phyloP scores from a whole-genome alignment of 2,113 vertebrate genomes.

The Catagonus wagneri region DNA sequence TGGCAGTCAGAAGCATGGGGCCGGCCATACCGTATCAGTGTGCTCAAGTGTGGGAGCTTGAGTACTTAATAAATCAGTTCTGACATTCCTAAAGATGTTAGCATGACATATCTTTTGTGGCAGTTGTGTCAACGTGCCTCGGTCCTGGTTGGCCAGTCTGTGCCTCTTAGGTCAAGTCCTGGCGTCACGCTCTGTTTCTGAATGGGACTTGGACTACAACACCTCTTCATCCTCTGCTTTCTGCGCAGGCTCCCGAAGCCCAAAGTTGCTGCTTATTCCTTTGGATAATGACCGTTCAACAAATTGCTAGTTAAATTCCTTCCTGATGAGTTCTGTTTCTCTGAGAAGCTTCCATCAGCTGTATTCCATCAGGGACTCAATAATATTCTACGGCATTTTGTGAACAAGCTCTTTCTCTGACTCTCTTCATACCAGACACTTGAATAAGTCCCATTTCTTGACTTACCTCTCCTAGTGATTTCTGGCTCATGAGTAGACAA shows the following conservation, averaged over 20 bases:
- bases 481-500: background rate
- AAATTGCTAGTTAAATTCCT: background rate
- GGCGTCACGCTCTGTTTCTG: background rate
- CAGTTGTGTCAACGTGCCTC: background rate
- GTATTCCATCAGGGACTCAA: background rate
- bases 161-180: background rate
- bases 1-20: background rate
- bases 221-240: constrained; percentile 6
- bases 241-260: background rate
- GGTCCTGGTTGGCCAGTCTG: background rate
- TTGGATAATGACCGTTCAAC: background rate
- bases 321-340: background rate
- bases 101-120: background rate
- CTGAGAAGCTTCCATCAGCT: constrained; percentile 10
- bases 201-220: background rate
- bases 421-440: background rate
- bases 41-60: background rate
- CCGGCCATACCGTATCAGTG: background rate
- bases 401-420: background rate
- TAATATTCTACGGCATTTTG: background rate
- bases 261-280: background rate
- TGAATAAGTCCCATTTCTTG: background rate
- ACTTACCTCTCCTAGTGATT: constrained; percentile 6
- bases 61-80: background rate
- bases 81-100: background rate